Evolutionary conservation across 1,140 invertebrate species (phyloP), one percentile per base, ranked within the genome.

Genomic region (Drosophila nigromelanica): DNA sequence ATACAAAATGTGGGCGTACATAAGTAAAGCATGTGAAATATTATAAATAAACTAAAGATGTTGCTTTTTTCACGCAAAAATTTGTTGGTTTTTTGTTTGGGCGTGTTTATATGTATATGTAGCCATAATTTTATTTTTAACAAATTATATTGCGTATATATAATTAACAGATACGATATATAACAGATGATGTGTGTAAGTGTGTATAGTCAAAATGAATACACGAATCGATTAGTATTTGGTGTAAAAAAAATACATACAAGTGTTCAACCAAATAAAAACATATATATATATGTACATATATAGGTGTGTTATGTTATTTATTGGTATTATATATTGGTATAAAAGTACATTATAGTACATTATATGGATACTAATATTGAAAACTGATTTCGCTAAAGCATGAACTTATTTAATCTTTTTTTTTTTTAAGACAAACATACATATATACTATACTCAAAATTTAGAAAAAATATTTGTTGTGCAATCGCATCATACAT

Each of bases 181-280:
- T 40, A 40, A 40, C 5, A 14, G 40, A 43, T 42, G 45, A 18
- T 72, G 54, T 60, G 48, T 64, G 45, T 66, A 54, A 52, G 24
- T 60, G 71, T 61, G 73, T 64, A 48, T 70, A 62, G 80, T 85
- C 27, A 85, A 85, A 83, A 80, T 78, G 69, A 83, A 82, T 76
- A 86, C 81, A 90, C 76, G 87, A 90, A 90, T 90, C 89, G 89
- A 90, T 90, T 90, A 90, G 89, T 90, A 90, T 89, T 77, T 78
- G 54, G 61, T 85, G 63, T 79, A 58, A 71, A 64, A 33, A 37
- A 75, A 74, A 52, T 24, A 81, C 42, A 59, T 56, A 69, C 33
- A 43, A 43, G 59, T 15, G 59, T 51, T 54, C 11, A 58, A 45
- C 12, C 33, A 68, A 66, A 48, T 50, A 27, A 42, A 40, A 43